Percentiles rank a stretch among this genome's conserved stretches.
Conservation (phyloP, 2,797 vertebrate genomes). For the Acipenser ruthenus region DNA sequence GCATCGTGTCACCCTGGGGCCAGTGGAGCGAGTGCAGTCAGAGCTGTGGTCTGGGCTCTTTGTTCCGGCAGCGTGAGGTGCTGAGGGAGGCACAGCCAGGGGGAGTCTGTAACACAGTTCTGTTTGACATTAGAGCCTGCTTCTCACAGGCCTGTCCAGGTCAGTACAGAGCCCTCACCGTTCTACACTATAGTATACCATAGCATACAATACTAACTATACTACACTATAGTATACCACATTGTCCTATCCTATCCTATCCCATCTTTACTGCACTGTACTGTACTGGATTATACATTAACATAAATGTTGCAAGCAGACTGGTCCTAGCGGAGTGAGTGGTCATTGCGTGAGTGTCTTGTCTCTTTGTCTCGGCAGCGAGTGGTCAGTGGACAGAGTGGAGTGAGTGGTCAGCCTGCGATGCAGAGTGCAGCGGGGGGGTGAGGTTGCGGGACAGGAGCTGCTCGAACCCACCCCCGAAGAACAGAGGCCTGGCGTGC, state of each 20-base stretch:
- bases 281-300: background rate
- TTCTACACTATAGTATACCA: too few relatives aligned
- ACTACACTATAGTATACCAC: too few relatives aligned
- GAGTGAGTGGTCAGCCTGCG: conserved; percentile 71
- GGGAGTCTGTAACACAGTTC: conserved; percentile 52
- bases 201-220: too few relatives aligned
- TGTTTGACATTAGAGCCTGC: conserved; percentile 70
- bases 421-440: conserved; percentile 66
- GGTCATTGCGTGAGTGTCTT: background rate
- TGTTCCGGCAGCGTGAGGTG: conserved; percentile 65
- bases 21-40: conserved; percentile 76
- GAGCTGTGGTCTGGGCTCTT: conserved; percentile 74
- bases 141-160: conserved; percentile 77
- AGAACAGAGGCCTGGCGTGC: conserved; percentile 71
- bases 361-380: conserved; percentile 40
- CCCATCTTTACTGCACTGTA: background rate
- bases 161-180: conserved; percentile 25
- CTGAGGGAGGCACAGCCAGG: conserved; percentile 55
- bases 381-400: conserved; percentile 70
- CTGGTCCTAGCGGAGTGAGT: too few relatives aligned
- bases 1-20: conserved; percentile 68
- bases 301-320: too few relatives aligned
- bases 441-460: conserved; percentile 55
- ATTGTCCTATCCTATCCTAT: background rate
- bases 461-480: conserved; percentile 74